Evolutionary conservation across 2,113 vertebrate genomes (phyloP), one percentile per base, ranked within the genome.

Genomic region (Takifugu flavidus): DNA sequence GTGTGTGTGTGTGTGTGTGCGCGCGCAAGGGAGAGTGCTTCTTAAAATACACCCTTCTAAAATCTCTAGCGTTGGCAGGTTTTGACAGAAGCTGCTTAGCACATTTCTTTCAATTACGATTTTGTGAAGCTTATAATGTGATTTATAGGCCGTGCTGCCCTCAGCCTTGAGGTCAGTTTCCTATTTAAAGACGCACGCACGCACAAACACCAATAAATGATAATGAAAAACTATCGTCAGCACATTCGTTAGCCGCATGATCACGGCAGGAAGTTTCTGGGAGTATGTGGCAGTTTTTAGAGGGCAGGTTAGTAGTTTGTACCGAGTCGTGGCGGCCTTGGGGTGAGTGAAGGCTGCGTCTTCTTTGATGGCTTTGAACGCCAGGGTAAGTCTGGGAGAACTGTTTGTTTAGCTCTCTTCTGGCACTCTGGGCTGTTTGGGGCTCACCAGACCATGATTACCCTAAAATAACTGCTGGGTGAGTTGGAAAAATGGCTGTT

Each of bases 341-440:
- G 59, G 52, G 62, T 59, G 45, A 53, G 61, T 47, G 52, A 67
- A 20, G 57, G 64, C 71, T 29, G 52, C 63, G 31, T 67, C n/a
- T 54, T 56, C 56, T 82, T 74, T 82, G 67, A 79, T 70, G 69
- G 51, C 73, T 85, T 79, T 82, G 74, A 85, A 84, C 68, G 79
- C 54, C 67, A 77, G 72, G 72, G 61, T 56, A 25, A 71, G 56
- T 69, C 70, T 78, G 70, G 66, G 62, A 42, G 69, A 71, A 74
- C 54, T 83, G 79, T 87, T 88, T 88, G 82, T 87, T 85, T 86
- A 71, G 68, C 67, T 79, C 64, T 77, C 34, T 25, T 52, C 52
- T 78, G 62, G 70, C 72, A 46, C 67, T 65, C 51, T 5, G 68
- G 64, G 3, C 75, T 87, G 82, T 87, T 87, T 84, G 64, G 77